These are phyloP conservation scores for Corydoras sp. DNA, from an alignment of 2,113 vertebrate genomes.

Conservation along the genomic window DNA sequence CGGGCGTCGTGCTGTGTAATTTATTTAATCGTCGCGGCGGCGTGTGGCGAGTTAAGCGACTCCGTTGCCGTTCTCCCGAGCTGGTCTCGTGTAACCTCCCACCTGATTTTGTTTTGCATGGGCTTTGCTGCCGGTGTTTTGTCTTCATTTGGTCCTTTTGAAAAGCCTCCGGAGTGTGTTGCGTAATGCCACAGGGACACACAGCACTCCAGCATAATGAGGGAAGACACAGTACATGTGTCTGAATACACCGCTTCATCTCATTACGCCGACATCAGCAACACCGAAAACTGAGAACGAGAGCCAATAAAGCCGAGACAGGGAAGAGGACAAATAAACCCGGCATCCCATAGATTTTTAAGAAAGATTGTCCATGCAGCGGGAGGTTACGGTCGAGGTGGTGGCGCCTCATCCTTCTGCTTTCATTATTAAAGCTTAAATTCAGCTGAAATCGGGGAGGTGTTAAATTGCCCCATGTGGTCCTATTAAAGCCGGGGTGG, in stretches of 20 bases:
- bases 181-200: constrained; percentile 38
- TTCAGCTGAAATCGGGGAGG: too few relatives aligned
- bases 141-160: constrained; percentile 16
- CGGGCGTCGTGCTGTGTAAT: neutral
- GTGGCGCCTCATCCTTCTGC: too few relatives aligned
- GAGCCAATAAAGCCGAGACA: neutral
- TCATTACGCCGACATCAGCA: constrained; percentile 53
- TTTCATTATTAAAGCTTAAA: too few relatives aligned
- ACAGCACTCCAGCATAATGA: constrained; percentile 53
- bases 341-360: neutral
- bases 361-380: neutral
- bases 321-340: neutral
- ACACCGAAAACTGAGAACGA: constrained; percentile 43
- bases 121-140: constrained; percentile 16
- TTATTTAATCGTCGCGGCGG: neutral
- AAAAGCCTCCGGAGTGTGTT: constrained; percentile 38
- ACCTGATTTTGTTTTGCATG: neutral
- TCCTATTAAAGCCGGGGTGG: too few relatives aligned
- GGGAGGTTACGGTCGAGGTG: neutral
- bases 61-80: neutral
- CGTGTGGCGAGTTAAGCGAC: neutral
- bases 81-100: neutral
- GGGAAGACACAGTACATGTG: constrained; percentile 62
- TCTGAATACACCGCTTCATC: constrained; percentile 56
- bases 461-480: too few relatives aligned